Conservation (phyloP, 2,888 invertebrate genomes). For the Andrena marginata region DNA sequence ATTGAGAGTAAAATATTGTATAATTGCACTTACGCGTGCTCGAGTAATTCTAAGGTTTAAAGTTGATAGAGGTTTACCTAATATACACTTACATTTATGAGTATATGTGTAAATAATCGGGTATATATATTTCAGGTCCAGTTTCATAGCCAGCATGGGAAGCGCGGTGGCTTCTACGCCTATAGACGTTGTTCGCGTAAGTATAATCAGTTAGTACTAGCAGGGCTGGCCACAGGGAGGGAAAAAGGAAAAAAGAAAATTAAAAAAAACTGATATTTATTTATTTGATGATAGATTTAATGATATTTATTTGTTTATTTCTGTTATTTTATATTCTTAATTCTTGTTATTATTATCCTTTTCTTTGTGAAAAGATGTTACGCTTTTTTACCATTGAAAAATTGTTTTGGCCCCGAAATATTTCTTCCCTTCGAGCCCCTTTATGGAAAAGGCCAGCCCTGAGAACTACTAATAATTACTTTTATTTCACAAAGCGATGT, state of each 20-base stretch:
- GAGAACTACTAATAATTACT: too few relatives aligned
- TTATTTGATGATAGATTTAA: neutral
- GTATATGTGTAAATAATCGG: neutral
- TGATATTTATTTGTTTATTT: neutral
- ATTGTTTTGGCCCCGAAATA: too few relatives aligned
- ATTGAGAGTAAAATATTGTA: neutral
- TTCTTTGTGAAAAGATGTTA: too few relatives aligned
- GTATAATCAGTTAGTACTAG: slow-evolving; percentile 74
- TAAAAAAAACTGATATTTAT: too few relatives aligned
- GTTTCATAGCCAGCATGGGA: slow-evolving; percentile 95
- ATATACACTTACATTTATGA: neutral
- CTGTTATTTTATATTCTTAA: too few relatives aligned
- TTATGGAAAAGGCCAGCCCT: too few relatives aligned
- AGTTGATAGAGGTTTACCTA: neutral
- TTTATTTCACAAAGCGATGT: slow-evolving; percentile 9
- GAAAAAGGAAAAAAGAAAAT: too few relatives aligned
- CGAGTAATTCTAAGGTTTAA: slow-evolving; percentile 5
- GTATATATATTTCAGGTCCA: slow-evolving; percentile 88
- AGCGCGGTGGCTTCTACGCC: slow-evolving; percentile 98
- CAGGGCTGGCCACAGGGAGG: too few relatives aligned
- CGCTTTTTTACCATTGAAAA: too few relatives aligned
- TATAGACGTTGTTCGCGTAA: slow-evolving; percentile 96
- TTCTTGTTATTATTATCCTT: too few relatives aligned
- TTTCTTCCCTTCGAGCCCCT: too few relatives aligned
- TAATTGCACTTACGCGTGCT: neutral